Base-by-base conservation (phyloP, 2,797 vertebrate genomes). In the Triplophysa yarkandensis region DNA sequence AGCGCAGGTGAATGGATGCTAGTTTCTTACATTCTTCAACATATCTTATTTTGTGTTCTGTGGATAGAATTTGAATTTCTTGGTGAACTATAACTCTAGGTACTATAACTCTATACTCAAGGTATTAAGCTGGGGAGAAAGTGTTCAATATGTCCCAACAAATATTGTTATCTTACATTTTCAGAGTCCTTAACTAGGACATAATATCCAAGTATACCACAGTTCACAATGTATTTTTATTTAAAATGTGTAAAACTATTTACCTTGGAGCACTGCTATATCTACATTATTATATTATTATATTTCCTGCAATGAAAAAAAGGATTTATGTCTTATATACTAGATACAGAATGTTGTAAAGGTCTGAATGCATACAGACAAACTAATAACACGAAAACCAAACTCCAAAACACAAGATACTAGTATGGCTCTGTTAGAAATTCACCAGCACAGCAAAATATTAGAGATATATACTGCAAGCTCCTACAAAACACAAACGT, bases 401-500 rank as follows among this genome's bases (percentile, higher is more conserved):
- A 75, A 64, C 28, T 58, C 86, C 88, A 87, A 87, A 91, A 86
- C 89, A 85, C 77, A 57, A 13, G 84, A 86, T 88, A 88, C 89
- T 87, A 86, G 88, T 88, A 86, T 34, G 41, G 11, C 43, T 50
- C 73, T 50, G 65, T 75, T 68, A 68, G 85, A 87, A 81, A 85
- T 86, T 87, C 87, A 91, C 86, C 88, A 89, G 83, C 87, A 89
- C 89, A 85, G 86, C 68, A 76, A 84, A 85, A 86, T 88, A 89
- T 92, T 90, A 90, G 88, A 86, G 82, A 81, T 83, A 89, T 30
- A 88, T 88, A 70, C 82, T 48, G 80, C 84, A 84, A 88, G 85
- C 85, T 61, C 71, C 81, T 86, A 82, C 66, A 43, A n/a, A n/a
- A 66, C 30, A 52, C 44, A 34, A 1, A 43, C n/a, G 52, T 55